A percentile compares a stretch with the other conserved stretches of the same genome.
Conservation (phyloP, 2,113 vertebrate genomes). For the Pterocles burchelli region DNA sequence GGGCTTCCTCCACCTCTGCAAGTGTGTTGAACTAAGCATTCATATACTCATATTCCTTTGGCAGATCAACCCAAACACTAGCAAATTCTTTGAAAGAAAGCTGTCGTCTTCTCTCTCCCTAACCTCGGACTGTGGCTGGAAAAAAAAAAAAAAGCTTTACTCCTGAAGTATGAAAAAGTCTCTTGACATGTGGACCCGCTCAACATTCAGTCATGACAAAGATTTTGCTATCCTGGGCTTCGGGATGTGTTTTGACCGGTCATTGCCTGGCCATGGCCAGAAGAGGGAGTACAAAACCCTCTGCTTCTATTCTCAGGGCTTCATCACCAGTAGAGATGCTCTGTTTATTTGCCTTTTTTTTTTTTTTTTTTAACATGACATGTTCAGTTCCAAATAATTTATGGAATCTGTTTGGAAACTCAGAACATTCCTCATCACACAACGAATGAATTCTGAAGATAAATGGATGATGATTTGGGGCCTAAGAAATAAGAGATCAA, state of each 20-base stretch:
- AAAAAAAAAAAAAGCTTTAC: not conserved
- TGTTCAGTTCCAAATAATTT: constrained; percentile 23
- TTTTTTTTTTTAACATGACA: not conserved
- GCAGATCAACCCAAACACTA: not conserved
- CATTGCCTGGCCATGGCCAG: not conserved
- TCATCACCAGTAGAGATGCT: not conserved
- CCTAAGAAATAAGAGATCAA: not conserved
- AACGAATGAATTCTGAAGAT: not conserved
- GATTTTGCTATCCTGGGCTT: not conserved
- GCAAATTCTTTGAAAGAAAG: not conserved
- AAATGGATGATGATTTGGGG: not conserved
- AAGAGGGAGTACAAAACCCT: constrained; percentile 48
- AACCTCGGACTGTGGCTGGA: not conserved
- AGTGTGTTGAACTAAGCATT: not conserved
- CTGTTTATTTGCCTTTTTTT: not conserved
- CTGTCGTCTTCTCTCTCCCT: not conserved
- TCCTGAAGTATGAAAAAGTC: not conserved
- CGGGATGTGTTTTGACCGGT: not conserved
- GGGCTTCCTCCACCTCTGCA: not conserved
- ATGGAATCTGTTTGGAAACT: constrained; percentile 27
- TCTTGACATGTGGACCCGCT: not conserved
- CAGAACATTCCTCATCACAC: not conserved
- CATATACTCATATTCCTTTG: not conserved
- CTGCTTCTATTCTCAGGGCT: not conserved
- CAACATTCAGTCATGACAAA: not conserved